Evolutionary conservation across 2,113 vertebrate species (phyloP).

Genomic region (Turdus rufiventris): DNA sequence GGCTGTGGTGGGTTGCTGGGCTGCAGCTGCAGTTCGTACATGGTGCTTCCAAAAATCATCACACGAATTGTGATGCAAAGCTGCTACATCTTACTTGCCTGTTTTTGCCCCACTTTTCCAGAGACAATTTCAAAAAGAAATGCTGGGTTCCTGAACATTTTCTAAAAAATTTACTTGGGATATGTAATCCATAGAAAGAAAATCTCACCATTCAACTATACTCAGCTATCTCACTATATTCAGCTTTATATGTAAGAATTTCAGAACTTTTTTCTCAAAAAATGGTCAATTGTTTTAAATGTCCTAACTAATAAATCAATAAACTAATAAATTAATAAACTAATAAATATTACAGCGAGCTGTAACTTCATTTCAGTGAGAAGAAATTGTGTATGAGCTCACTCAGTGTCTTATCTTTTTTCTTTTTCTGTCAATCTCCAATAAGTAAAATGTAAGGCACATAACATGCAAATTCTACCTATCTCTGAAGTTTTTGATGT

Average conservation of each 20-base stretch:
- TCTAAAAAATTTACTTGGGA: background rate
- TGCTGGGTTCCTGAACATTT: background rate
- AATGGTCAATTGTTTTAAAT: background rate
- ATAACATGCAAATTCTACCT: background rate
- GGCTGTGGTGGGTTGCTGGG: background rate
- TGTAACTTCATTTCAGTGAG: background rate
- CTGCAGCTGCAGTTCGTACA: background rate
- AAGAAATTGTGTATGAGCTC: background rate
- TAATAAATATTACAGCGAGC: background rate
- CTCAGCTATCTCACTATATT: background rate
- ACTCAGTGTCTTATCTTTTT: background rate
- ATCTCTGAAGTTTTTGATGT: constrained; percentile 11
- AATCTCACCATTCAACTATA: background rate
- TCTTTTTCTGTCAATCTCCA: background rate
- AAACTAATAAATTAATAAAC: background rate
- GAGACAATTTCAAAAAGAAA: background rate
- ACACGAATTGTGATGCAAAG: background rate
- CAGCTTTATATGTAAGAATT: background rate
- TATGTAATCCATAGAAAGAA: background rate
- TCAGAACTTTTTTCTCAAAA: background rate
- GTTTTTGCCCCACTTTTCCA: background rate
- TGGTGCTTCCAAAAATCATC: background rate
- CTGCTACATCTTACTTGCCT: background rate
- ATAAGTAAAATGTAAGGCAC: background rate
- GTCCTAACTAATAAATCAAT: background rate